phyloP scores from a whole-genome alignment of 2,797 vertebrate genomes.

The Ibycter americanus region DNA sequence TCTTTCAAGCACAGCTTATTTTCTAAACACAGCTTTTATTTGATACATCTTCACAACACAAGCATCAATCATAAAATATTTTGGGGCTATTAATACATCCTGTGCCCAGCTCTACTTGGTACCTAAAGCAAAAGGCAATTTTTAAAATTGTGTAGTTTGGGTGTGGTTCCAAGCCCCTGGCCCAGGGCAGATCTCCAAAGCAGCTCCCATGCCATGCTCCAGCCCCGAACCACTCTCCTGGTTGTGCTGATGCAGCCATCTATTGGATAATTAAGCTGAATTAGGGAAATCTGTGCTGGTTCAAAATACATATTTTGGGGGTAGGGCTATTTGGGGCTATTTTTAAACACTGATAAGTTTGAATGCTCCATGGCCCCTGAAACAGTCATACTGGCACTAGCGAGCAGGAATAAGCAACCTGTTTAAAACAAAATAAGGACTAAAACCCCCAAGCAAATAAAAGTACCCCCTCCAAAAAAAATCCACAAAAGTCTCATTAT shows the following conservation, averaged over 20 bases:
- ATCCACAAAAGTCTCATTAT: neutral
- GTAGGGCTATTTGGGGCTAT: neutral
- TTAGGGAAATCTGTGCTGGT: neutral
- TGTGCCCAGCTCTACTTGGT: neutral
- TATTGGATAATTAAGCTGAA: neutral
- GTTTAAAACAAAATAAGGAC: neutral
- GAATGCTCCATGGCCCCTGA: fast-evolving
- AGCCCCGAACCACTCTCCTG: neutral
- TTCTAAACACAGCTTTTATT: neutral
- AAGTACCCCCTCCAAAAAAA: neutral
- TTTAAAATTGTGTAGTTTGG: fast-evolving
- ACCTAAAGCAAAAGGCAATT: neutral
- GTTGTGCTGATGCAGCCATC: neutral
- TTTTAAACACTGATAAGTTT: neutral
- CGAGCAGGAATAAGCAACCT: neutral
- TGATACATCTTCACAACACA: neutral
- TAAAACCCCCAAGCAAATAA: neutral
- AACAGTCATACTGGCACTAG: neutral
- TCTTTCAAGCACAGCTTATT: neutral
- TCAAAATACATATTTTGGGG: neutral
- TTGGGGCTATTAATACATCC: neutral
- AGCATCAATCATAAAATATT: neutral
- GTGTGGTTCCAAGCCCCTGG: neutral
- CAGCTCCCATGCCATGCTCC: neutral
- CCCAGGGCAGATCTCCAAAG: neutral